These are phyloP conservation scores for Chloropsis hardwickii DNA, from an alignment of 2,113 vertebrate species.

Conservation along the genomic window DNA sequence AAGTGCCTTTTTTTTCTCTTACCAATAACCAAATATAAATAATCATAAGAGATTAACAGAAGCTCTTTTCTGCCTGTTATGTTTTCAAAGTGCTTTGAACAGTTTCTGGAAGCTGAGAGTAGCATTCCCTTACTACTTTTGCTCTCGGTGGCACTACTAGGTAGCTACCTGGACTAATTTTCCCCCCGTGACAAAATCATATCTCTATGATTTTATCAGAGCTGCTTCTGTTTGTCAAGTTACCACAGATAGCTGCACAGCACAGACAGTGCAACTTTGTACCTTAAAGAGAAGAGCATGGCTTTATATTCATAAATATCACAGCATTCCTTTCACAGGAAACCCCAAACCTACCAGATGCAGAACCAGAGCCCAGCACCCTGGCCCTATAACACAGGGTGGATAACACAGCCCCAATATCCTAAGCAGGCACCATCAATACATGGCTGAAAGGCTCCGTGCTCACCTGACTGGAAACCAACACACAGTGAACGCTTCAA, in stretches of 20 bases:
- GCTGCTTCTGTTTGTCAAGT: background rate
- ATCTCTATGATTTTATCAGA: background rate
- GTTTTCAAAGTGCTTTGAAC: background rate
- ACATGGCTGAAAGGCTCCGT: rapidly evolving
- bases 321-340: background rate
- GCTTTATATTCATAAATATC: background rate
- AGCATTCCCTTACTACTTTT: background rate
- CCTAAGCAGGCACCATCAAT: background rate
- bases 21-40: background rate
- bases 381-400: too few relatives aligned
- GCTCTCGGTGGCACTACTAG: background rate
- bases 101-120: background rate
- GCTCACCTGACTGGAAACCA: rapidly evolving
- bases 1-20: background rate
- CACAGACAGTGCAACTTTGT: background rate
- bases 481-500: background rate
- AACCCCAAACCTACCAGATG: background rate
- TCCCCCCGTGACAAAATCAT: background rate
- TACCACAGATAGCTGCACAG: background rate
- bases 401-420: background rate
- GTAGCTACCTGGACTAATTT: background rate
- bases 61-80: background rate
- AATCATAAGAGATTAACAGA: background rate
- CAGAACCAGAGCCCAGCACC: background rate
- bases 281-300: background rate